Conservation (phyloP, 53 echinoderm and acorn worm species). For the Stichopus horrens region DNA sequence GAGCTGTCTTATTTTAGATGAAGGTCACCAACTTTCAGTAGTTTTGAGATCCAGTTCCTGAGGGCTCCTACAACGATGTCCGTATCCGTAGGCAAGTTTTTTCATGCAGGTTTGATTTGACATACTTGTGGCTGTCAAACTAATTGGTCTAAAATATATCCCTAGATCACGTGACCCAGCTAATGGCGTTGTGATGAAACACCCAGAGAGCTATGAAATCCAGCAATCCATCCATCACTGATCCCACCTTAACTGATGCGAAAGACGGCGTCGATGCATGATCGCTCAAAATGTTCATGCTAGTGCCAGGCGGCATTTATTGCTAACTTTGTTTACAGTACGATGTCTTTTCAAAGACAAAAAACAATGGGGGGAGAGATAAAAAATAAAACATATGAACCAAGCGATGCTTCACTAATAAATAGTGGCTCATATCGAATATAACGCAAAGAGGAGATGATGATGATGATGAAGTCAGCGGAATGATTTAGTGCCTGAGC, state of each 20-base stretch:
- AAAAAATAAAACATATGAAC: slow-evolving; percentile 8
- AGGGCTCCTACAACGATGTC: not conserved
- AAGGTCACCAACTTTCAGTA: too few relatives aligned
- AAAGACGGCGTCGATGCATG: not conserved
- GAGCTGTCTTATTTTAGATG: too few relatives aligned
- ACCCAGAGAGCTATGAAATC: not conserved
- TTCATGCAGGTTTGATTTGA: slow-evolving; percentile 6
- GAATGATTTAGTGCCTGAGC: slow-evolving; percentile 13
- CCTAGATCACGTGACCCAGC: not conserved
- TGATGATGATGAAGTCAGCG: slow-evolving; percentile 1
- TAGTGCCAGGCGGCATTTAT: not conserved
- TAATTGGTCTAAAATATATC: not conserved
- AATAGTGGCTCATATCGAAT: slow-evolving; percentile 12
- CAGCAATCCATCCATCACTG: not conserved
- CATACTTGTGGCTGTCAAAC: not conserved
- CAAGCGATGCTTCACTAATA: slow-evolving; percentile 27
- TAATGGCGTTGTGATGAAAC: not conserved
- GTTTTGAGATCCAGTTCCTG: not conserved
- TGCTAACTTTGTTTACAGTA: not conserved
- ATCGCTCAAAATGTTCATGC: not conserved
- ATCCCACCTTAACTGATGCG: not conserved
- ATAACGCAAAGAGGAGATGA: not conserved
- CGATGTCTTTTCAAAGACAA: not conserved
- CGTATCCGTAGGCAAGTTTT: not conserved
- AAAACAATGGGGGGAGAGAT: not conserved